phyloP scores from a whole-genome alignment of 2,113 vertebrate species.

The Pycnonotus jocosus region DNA sequence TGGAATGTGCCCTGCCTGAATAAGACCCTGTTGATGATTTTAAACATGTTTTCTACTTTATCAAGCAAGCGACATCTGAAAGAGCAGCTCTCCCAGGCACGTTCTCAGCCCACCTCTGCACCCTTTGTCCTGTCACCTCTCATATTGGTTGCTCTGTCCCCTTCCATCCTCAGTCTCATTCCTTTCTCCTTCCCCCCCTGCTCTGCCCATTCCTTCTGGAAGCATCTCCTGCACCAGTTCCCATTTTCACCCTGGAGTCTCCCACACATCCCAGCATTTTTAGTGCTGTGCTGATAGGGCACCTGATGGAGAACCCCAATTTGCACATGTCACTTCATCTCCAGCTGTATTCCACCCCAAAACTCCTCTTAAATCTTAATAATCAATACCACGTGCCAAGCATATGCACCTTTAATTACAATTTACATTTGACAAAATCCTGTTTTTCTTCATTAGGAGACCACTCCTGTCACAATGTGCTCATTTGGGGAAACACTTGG shows the following conservation, averaged over 20 bases:
- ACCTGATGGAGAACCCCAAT: not conserved
- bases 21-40: not conserved
- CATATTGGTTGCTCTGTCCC: accelerated
- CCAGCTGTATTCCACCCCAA: not conserved
- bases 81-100: accelerated
- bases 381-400: conserved; percentile 16
- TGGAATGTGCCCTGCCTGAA: not conserved
- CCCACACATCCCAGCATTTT: accelerated
- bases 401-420: conserved; percentile 15
- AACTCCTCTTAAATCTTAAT: not conserved
- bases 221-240: accelerated
- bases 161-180: not conserved
- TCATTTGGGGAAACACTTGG: not conserved
- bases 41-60: not conserved
- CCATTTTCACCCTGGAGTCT: not conserved
- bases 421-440: conserved; percentile 22
- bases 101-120: not conserved
- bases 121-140: not conserved
- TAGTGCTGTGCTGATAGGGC: accelerated
- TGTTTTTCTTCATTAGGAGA: conserved; percentile 28
- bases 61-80: not conserved
- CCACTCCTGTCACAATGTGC: accelerated
- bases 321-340: not conserved
- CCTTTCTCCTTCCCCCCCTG: not conserved
- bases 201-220: not conserved